Evolutionary conservation across 2,888 invertebrate species (phyloP).

Genomic region (Clivina fossor): DNA sequence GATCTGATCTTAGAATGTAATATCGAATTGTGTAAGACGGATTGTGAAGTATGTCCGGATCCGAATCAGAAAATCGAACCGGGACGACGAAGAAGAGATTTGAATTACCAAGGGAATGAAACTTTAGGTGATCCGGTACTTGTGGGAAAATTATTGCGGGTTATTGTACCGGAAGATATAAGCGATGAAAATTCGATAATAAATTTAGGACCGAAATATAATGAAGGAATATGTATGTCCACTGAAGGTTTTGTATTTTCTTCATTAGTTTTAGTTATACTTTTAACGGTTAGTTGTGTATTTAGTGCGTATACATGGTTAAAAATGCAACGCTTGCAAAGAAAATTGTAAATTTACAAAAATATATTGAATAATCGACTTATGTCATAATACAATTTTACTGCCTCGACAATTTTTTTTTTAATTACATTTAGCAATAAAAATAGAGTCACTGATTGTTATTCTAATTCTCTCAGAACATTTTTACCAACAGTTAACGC

Average conservation of each 20-base stretch:
- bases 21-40: slow-evolving; percentile 77
- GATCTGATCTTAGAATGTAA: slow-evolving; percentile 80
- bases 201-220: slow-evolving; percentile 24
- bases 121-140: slow-evolving; percentile 63
- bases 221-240: slow-evolving; percentile 64
- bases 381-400: too few relatives aligned
- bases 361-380: too few relatives aligned
- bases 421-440: too few relatives aligned
- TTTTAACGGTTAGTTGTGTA: slow-evolving; percentile 61
- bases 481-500: too few relatives aligned
- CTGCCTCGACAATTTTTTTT: too few relatives aligned
- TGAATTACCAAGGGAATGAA: slow-evolving; percentile 56
- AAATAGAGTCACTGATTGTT: too few relatives aligned
- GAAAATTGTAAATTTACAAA: slow-evolving; percentile 24
- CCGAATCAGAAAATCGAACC: slow-evolving; percentile 63
- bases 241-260: slow-evolving; percentile 65
- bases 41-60: slow-evolving; percentile 73
- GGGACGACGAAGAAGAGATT: slow-evolving; percentile 52
- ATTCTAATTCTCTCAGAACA: too few relatives aligned
- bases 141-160: slow-evolving; percentile 66
- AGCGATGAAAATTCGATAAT: slow-evolving; percentile 43
- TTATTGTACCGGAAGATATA: slow-evolving; percentile 71
- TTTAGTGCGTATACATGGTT: slow-evolving; percentile 58
- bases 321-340: slow-evolving; percentile 49
- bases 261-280: slow-evolving; percentile 61